Evolutionary conservation across 2,797 vertebrate genomes (phyloP).

Genomic region (Picus viridis): DNA sequence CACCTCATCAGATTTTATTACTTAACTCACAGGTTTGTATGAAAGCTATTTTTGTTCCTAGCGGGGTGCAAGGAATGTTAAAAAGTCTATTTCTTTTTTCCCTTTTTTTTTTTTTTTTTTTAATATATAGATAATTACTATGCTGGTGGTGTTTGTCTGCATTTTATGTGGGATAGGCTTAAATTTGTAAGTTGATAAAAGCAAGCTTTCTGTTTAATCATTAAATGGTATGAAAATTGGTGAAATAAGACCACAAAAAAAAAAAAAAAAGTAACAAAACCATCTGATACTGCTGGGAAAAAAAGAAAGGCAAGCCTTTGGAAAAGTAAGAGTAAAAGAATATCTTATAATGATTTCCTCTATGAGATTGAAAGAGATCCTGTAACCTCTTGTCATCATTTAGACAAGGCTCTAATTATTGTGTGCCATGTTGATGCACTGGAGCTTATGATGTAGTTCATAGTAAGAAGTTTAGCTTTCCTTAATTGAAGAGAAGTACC

Average conservation of each 20-base stretch:
- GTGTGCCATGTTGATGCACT: not conserved
- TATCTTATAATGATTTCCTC: slow-evolving; percentile 35
- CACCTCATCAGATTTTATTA: slow-evolving; percentile 47
- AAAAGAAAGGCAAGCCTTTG: slow-evolving; percentile 9
- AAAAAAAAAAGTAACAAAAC: not conserved
- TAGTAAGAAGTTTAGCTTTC: slow-evolving; percentile 40
- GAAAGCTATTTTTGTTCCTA: slow-evolving; percentile 68
- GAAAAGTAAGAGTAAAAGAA: slow-evolving; percentile 29
- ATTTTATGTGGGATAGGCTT: slow-evolving; percentile 62
- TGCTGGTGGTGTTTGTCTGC: slow-evolving; percentile 39
- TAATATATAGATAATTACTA: slow-evolving; percentile 53
- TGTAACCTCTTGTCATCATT: slow-evolving; percentile 47
- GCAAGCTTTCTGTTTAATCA: slow-evolving; percentile 60
- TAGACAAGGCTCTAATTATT: slow-evolving; percentile 53
- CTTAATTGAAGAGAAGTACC: slow-evolving; percentile 41
- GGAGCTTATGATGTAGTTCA: not conserved
- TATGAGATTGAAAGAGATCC: slow-evolving; percentile 44
- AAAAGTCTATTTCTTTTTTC: not conserved
- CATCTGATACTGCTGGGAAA: slow-evolving; percentile 29
- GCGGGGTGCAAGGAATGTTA: slow-evolving; percentile 31
- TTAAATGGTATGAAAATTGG: slow-evolving; percentile 59
- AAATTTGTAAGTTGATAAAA: slow-evolving; percentile 66
- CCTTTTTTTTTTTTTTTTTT: not conserved
- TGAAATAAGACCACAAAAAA: slow-evolving; percentile 42
- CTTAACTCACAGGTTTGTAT: slow-evolving; percentile 51